Evolutionary conservation across 1,140 invertebrate species (phyloP).

Genomic region (Panagrolaimus sp.): DNA sequence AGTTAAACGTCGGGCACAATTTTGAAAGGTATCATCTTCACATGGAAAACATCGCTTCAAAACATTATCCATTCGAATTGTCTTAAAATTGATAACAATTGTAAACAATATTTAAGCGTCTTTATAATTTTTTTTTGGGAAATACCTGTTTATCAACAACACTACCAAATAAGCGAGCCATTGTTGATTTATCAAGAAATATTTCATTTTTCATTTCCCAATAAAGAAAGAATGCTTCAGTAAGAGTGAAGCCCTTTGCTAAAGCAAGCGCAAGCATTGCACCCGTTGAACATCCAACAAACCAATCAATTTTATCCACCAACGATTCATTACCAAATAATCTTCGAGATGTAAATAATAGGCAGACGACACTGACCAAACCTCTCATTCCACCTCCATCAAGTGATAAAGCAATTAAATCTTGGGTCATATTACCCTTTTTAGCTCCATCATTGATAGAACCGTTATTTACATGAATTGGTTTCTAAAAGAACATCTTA

Average conservation of each 20-base stretch:
- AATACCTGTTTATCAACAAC: slow-evolving; percentile 47
- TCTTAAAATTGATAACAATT: slow-evolving; percentile 31
- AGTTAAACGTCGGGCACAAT: slow-evolving; percentile 39
- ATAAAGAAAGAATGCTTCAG: slow-evolving; percentile 52
- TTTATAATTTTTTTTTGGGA: slow-evolving; percentile 1
- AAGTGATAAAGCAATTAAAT: slow-evolving; percentile 44
- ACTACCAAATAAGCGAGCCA: slow-evolving; percentile 48
- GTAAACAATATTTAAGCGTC: background rate
- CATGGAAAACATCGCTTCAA: slow-evolving; percentile 35
- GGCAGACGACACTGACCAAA: slow-evolving; percentile 44
- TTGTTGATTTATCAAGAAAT: slow-evolving; percentile 51
- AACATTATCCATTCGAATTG: slow-evolving; percentile 43
- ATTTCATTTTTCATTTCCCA: slow-evolving; percentile 55
- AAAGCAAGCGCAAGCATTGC: slow-evolving; percentile 49
- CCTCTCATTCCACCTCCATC: slow-evolving; percentile 54
- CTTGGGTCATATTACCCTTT: background rate
- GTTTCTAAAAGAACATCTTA: slow-evolving; percentile 22
- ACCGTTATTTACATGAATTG: slow-evolving; percentile 19
- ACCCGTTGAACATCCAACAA: slow-evolving; percentile 47
- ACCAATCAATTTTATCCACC: slow-evolving; percentile 42
- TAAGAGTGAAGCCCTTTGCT: slow-evolving; percentile 46
- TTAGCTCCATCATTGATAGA: slow-evolving; percentile 15
- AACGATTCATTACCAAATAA: slow-evolving; percentile 50
- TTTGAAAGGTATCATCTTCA: slow-evolving; percentile 38
- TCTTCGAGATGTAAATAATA: slow-evolving; percentile 47